Conservation (phyloP, 2,113 vertebrate species). For the Scopus umbretta region DNA sequence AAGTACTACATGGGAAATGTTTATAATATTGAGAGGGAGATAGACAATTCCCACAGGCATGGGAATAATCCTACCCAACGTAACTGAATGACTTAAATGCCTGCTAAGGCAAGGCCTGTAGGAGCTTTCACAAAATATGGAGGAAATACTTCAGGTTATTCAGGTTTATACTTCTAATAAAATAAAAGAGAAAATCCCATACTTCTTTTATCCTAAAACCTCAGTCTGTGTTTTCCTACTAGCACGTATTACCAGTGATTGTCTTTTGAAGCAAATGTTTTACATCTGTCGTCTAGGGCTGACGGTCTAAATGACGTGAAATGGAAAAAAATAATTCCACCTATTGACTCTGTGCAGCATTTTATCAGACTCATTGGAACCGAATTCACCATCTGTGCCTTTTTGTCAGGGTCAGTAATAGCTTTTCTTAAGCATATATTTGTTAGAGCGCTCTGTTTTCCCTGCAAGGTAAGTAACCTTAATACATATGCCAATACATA, state of each 20-base stretch:
- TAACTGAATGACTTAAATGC: background rate
- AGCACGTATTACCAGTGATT: background rate
- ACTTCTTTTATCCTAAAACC: background rate
- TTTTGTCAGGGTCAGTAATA: background rate
- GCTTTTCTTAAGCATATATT: background rate
- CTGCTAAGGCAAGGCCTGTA: background rate
- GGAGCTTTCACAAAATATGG: background rate
- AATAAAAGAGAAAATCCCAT: background rate
- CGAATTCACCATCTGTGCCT: background rate
- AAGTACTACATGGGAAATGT: background rate
- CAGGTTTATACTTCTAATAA: background rate
- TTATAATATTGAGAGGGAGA: background rate
- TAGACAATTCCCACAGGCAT: background rate
- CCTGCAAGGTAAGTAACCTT: background rate
- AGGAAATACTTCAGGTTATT: background rate
- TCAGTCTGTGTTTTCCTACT: background rate
- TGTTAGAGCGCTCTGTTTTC: background rate
- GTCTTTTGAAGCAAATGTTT: background rate
- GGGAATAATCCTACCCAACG: background rate
- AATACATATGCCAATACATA: background rate
- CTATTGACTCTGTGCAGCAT: background rate
- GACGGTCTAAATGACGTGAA: background rate
- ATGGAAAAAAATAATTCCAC: constrained; percentile 11
- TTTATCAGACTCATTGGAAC: background rate
- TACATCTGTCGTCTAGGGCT: background rate